phyloP scores from a whole-genome alignment of 2,113 vertebrate genomes.

The Sus scrofa region T2T-Sscrofa CM000827.6:42564001-42564500 shows the following conservation, averaged over 20 bases:
- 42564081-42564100: slow-evolving; percentile 42
- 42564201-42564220: background rate
- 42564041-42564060: slow-evolving; percentile 29
- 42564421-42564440: background rate
- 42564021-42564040: background rate
- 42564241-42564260: background rate
- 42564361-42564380: background rate
- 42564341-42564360: background rate
- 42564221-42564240: background rate
- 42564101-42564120: background rate
- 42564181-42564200: background rate
- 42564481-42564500: background rate
- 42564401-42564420: background rate
- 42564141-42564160: background rate
- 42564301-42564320: background rate
- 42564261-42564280: background rate
- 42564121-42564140: slow-evolving; percentile 21
- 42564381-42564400: background rate
- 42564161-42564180: background rate
- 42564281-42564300: background rate
- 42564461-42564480: background rate
- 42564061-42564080: slow-evolving; percentile 58
- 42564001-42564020: background rate
- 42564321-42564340: background rate
- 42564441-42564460: background rate